These are phyloP conservation scores for Leptobrachium ailaonicum DNA, from an alignment of 2,113 vertebrate species.

Conservation along the genomic window DNA sequence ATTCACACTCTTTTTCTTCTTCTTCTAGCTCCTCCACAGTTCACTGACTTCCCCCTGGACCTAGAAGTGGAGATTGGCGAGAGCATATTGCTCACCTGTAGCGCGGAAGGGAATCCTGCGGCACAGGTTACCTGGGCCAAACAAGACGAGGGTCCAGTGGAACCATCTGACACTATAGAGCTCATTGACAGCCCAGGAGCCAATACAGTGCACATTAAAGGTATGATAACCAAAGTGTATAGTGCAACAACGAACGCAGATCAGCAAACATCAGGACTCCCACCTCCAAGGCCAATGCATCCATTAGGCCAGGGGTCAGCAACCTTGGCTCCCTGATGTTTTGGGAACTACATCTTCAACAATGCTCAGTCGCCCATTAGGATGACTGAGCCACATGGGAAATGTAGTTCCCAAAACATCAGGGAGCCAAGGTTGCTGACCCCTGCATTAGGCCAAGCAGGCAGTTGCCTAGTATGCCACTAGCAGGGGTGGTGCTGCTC, in stretches of 20 bases:
- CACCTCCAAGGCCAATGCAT: too few relatives aligned
- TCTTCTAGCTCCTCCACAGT: conserved; percentile 74
- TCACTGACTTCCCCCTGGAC: conserved; percentile 70
- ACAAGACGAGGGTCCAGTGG: conserved; percentile 65
- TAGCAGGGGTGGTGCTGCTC: too few relatives aligned
- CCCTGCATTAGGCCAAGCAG: too few relatives aligned
- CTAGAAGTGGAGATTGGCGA: conserved; percentile 65
- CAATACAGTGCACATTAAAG: conserved; percentile 75
- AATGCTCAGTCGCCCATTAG: too few relatives aligned
- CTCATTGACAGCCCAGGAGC: conserved; percentile 50
- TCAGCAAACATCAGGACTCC: too few relatives aligned
- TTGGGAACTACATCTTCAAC: too few relatives aligned
- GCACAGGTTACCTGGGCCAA: conserved; percentile 74
- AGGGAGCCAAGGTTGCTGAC: too few relatives aligned
- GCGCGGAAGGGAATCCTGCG: conserved; percentile 67
- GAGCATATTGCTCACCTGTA: conserved; percentile 72
- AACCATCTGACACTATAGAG: conserved; percentile 25
- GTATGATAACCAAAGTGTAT: conserved; percentile 67
- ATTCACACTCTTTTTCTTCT: background rate
- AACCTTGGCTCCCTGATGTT: too few relatives aligned
- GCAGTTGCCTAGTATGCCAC: too few relatives aligned
- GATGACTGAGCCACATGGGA: too few relatives aligned
- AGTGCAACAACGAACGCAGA: background rate
- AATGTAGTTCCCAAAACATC: too few relatives aligned
- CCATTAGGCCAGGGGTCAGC: too few relatives aligned